Evolutionary conservation across 1,140 invertebrate genomes (phyloP).

Genomic region (Triops longicaudatus): DNA sequence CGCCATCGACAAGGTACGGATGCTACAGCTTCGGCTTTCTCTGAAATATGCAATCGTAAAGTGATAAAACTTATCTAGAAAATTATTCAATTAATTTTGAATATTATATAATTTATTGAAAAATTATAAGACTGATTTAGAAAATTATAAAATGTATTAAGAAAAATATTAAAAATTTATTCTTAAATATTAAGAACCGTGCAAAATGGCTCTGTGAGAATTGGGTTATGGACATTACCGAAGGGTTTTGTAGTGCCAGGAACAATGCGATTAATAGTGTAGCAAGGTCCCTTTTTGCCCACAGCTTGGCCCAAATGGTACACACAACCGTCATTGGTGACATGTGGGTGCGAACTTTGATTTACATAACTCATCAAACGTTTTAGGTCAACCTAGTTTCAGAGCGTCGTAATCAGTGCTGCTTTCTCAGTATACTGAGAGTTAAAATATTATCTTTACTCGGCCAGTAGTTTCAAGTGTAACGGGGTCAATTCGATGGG

Average conservation of each 20-base stretch:
- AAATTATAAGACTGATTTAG: no score
- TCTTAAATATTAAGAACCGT: no score
- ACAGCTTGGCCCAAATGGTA: conserved; percentile 69
- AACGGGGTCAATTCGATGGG: conserved; percentile 63
- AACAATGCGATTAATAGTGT: conserved; percentile 60
- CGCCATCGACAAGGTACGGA: conserved; percentile 61
- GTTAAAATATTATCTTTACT: conserved; percentile 34
- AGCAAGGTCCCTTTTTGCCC: conserved; percentile 54
- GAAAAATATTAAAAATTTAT: no score
- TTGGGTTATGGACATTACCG: not conserved
- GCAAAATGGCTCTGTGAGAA: no score
- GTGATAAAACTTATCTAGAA: no score
- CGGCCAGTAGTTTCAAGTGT: conserved; percentile 54
- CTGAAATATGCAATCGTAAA: conserved; percentile 48
- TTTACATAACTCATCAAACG: conserved; percentile 64
- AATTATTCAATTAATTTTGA: no score
- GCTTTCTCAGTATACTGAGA: conserved; percentile 18
- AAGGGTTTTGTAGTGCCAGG: not conserved
- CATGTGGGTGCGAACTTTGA: conserved; percentile 77
- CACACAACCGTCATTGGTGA: conserved; percentile 62
- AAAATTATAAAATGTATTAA: not conserved
- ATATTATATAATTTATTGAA: no score
- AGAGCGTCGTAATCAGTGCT: conserved; percentile 34
- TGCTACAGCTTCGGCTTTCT: conserved; percentile 57
- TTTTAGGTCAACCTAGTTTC: conserved; percentile 54